Conservation (phyloP, 2,797 vertebrate species). For the Amblyopsis hoosieri region DNA sequence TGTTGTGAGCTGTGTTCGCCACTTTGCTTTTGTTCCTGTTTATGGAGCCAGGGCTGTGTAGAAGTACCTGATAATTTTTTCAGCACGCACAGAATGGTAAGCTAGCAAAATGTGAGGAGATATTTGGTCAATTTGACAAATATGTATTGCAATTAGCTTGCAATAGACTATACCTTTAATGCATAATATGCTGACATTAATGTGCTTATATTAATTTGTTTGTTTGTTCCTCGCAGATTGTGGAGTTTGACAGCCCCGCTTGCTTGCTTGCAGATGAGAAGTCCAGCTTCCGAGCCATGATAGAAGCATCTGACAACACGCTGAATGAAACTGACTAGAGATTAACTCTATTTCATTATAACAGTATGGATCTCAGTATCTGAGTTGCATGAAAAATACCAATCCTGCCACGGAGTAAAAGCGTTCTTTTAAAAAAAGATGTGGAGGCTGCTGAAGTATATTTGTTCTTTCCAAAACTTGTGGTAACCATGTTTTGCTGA, state of each 20-base stretch:
- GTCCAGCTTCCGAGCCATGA: slow-evolving; percentile 80
- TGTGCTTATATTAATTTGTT: slow-evolving; percentile 11
- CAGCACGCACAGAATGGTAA: too few relatives aligned
- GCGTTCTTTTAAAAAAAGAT: slow-evolving; percentile 20
- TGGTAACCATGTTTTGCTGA: slow-evolving; percentile 31
- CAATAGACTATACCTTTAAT: too few relatives aligned
- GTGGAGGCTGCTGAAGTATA: slow-evolving; percentile 7
- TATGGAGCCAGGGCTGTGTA: too few relatives aligned
- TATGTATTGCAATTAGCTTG: too few relatives aligned
- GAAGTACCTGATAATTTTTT: too few relatives aligned
- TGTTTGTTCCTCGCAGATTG: slow-evolving; percentile 65
- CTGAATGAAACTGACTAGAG: slow-evolving; percentile 43
- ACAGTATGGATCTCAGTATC: slow-evolving; percentile 15
- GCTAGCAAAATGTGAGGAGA: too few relatives aligned
- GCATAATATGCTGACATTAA: too few relatives aligned
- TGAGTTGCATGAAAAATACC: slow-evolving; percentile 32
- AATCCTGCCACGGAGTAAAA: slow-evolving; percentile 36
- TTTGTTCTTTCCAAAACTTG: background rate
- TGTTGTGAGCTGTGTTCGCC: too few relatives aligned
- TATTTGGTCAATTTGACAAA: too few relatives aligned
- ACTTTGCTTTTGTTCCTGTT: too few relatives aligned
- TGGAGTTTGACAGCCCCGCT: slow-evolving; percentile 82
- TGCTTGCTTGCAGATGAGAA: slow-evolving; percentile 77
- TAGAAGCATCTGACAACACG: slow-evolving; percentile 72
- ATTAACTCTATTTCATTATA: slow-evolving; percentile 34